These are phyloP conservation scores for Penaeus monodon DNA, from an alignment of 2,888 invertebrate species.

Conservation along the genomic window DNA sequence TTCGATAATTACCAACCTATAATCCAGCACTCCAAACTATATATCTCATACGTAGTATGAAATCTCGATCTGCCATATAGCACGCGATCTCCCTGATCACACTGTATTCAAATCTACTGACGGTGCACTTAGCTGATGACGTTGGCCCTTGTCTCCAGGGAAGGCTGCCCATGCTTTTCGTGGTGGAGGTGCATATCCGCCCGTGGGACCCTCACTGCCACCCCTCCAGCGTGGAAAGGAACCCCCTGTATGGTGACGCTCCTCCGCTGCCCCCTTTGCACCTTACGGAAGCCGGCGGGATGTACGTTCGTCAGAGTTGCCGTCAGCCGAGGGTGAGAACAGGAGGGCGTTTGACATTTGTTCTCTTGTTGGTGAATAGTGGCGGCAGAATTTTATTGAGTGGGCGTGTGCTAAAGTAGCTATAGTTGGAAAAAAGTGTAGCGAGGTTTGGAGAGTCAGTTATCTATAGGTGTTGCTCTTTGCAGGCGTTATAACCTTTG, in stretches of 20 bases:
- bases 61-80: too few species aligned
- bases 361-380: background rate
- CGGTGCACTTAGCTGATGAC: too few species aligned
- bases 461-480: too few species aligned
- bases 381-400: background rate
- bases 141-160: background rate
- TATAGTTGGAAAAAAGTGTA: too few species aligned
- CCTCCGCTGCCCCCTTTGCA: conserved; percentile 5
- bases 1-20: too few species aligned
- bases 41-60: too few species aligned
- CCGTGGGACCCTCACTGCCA: background rate
- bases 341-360: background rate
- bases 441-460: too few species aligned
- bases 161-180: background rate
- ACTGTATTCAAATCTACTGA: too few species aligned
- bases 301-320: conserved; percentile 40
- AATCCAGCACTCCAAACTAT: too few species aligned
- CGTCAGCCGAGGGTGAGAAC: conserved; percentile 24
- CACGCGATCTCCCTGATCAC: too few species aligned
- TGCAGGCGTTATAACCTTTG: too few species aligned
- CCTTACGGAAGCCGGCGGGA: conserved; percentile 30
- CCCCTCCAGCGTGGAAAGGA: background rate
- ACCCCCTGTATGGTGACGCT: background rate
- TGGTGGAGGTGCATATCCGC: background rate
- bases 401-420: too few species aligned